phyloP scores from a whole-genome alignment of 2,797 vertebrate species.

The Caiman crocodilus region DNA sequence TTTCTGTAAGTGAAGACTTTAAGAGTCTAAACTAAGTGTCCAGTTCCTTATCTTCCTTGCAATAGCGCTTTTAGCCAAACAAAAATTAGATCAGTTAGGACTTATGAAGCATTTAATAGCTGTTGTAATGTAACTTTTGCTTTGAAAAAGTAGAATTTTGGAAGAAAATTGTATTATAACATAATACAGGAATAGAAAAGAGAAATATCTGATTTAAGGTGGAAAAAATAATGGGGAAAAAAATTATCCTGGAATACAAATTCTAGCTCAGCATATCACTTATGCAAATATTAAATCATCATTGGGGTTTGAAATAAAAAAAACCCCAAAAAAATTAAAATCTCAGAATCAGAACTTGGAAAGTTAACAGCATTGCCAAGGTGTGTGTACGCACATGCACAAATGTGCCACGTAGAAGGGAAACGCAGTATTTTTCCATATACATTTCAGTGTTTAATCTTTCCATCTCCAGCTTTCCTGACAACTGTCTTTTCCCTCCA shows the following conservation, averaged over 20 bases:
- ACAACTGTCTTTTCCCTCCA: not conserved
- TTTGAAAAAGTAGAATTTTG: not conserved
- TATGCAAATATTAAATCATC: not conserved
- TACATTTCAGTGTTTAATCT: not conserved
- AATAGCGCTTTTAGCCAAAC: not conserved
- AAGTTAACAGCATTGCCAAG: not conserved
- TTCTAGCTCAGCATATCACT: not conserved
- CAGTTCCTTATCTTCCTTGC: not conserved
- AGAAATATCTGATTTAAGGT: not conserved
- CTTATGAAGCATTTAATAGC: not conserved
- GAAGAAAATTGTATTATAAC: not conserved
- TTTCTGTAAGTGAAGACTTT: not conserved
- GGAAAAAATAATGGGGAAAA: not conserved
- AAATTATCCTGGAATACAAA: not conserved
- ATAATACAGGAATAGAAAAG: not conserved
- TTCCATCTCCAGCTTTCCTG: not conserved
- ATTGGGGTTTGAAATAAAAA: not conserved
- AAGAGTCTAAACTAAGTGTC: constrained; percentile 15
- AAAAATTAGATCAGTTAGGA: not conserved
- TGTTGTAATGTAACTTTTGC: not conserved
- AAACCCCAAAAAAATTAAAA: not conserved
- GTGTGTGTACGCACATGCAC: not conserved
- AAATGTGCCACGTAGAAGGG: not conserved
- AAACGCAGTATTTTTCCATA: not conserved
- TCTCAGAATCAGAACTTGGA: not conserved